Conservation (phyloP, 2,113 vertebrate genomes). For the Nothobranchius furzeri region DNA sequence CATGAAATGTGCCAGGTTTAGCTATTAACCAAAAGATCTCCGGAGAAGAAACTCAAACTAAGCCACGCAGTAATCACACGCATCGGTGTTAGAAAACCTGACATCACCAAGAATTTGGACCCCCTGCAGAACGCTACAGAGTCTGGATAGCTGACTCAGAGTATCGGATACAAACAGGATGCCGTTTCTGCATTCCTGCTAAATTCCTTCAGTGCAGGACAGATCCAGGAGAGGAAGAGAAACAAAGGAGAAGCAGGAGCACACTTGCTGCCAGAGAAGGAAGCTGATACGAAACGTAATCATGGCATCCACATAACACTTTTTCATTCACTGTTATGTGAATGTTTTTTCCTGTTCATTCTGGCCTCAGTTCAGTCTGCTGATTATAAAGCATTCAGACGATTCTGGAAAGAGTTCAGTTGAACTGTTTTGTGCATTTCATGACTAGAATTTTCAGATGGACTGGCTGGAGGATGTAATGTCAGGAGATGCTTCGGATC, state of each 20-base stretch:
- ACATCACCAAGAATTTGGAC: not conserved
- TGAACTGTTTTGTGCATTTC: no score
- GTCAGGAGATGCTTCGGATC: no score
- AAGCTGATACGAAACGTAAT: constrained; percentile 78
- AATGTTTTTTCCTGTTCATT: constrained; percentile 15
- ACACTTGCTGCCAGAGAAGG: not conserved
- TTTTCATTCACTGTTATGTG: no score
- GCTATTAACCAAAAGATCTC: no score
- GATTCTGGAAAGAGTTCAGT: no score
- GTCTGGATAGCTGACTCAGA: constrained; percentile 69
- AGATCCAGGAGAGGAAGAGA: constrained; percentile 64
- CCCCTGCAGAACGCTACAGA: constrained; percentile 1
- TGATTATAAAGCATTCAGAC: constrained; percentile 19
- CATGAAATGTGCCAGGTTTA: no score
- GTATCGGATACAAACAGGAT: constrained; percentile 83
- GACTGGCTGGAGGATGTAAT: no score
- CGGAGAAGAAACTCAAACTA: not conserved
- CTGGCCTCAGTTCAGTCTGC: not conserved
- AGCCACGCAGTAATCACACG: not conserved
- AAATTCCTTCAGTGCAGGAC: constrained; percentile 69
- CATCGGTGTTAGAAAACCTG: constrained; percentile 30
- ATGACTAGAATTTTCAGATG: no score
- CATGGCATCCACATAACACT: constrained; percentile 65
- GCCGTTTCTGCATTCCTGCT: constrained; percentile 82
- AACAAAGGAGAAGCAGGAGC: constrained; percentile 15